phyloP scores from a whole-genome alignment of 2,797 vertebrate genomes.

The Poeciliopsis paucimaculata region DNA sequence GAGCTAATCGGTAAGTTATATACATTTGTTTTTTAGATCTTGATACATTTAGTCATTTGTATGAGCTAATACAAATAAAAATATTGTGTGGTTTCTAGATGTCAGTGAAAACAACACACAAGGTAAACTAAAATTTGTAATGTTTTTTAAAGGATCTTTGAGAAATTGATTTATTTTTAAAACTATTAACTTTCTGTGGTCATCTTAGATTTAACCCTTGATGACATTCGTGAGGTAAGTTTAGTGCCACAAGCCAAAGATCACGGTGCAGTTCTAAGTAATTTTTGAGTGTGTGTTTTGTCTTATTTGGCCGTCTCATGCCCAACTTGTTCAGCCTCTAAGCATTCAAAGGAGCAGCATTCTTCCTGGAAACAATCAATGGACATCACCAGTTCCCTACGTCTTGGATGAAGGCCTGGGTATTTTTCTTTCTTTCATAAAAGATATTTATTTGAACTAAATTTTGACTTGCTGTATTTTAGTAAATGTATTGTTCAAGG shows the following conservation, averaged over 20 bases:
- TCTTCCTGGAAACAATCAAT: fast-evolving
- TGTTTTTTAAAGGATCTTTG: not conserved
- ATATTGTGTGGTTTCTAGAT: not conserved
- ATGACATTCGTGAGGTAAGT: slow-evolving; percentile 59
- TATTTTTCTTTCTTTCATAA: not conserved
- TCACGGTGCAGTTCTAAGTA: too few species aligned
- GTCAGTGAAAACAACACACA: not conserved
- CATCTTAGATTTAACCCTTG: slow-evolving; percentile 4
- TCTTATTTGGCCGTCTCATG: not conserved
- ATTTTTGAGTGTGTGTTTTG: not conserved
- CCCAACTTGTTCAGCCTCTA: not conserved
- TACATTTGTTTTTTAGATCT: not conserved
- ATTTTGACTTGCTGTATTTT: not conserved
- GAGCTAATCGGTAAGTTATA: slow-evolving; percentile 19
- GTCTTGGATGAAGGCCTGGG: slow-evolving; percentile 43
- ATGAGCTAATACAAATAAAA: not conserved
- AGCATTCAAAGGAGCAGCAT: slow-evolving; percentile 19
- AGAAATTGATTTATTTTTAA: not conserved
- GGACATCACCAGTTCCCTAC: slow-evolving; percentile 51
- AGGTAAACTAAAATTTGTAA: not conserved
- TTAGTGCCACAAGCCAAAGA: fast-evolving
- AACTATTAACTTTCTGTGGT: not conserved
- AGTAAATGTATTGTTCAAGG: not conserved
- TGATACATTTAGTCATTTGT: not conserved
- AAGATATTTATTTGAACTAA: not conserved